Evolutionary conservation across 2,797 vertebrate species (phyloP).

Genomic region (Pelochelys cantorii): DNA sequence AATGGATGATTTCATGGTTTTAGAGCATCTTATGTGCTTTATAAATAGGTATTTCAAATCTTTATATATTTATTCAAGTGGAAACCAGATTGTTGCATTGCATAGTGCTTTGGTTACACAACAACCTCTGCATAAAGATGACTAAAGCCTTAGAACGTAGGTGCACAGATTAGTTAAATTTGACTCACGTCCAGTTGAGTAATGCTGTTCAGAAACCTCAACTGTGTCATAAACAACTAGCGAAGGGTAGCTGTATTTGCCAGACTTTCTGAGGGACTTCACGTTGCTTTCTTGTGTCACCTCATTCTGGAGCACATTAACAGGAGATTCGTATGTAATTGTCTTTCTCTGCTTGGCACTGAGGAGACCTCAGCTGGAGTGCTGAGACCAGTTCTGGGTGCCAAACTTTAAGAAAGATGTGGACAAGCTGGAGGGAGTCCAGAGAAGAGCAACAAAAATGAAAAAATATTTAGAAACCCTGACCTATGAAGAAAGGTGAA

Average conservation of each 20-base stretch:
- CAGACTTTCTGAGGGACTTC: background rate
- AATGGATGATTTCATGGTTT: constrained; percentile 26
- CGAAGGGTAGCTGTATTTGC: background rate
- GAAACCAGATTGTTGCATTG: constrained; percentile 49
- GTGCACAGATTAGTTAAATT: constrained; percentile 49
- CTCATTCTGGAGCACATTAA: background rate
- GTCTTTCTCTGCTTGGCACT: background rate
- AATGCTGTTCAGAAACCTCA: constrained; percentile 25
- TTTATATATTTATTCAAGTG: constrained; percentile 44
- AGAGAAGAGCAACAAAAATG: background rate
- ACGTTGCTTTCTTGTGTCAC: background rate
- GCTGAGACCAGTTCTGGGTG: background rate
- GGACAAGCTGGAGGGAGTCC: background rate
- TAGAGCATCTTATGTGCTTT: constrained; percentile 39
- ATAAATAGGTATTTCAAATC: background rate
- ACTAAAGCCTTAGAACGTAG: constrained; percentile 6
- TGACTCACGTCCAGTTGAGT: constrained; percentile 2
- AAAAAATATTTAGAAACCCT: background rate
- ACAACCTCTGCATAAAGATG: constrained; percentile 3
- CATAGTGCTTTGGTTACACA: constrained; percentile 9
- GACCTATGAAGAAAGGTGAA: background rate
- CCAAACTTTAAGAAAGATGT: background rate
- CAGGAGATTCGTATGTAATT: background rate
- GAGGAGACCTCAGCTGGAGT: background rate
- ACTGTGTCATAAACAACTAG: constrained; percentile 8